phyloP scores from a whole-genome alignment of 2,113 vertebrate species.

The Rhabdomys dilectus region DNA sequence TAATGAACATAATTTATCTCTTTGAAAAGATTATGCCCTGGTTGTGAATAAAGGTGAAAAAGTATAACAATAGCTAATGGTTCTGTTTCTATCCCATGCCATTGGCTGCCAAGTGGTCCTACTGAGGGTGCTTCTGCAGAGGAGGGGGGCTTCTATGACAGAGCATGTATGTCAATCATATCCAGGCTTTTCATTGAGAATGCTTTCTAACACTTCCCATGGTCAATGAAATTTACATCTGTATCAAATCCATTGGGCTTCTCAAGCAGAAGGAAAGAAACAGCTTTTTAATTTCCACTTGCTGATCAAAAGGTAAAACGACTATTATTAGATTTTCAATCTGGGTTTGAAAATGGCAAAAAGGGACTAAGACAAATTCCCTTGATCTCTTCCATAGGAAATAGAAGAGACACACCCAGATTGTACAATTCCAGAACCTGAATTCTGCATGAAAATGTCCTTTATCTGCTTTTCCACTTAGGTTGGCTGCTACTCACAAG shows the following conservation, averaged over 20 bases:
- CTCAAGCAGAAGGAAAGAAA: conserved; percentile 38
- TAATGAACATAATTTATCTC: conserved; percentile 31
- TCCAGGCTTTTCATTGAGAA: background rate
- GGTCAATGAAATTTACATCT: conserved; percentile 20
- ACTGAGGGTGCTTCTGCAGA: conserved; percentile 31
- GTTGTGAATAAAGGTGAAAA: conserved; percentile 38
- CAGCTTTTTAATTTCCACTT: background rate
- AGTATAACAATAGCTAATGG: background rate
- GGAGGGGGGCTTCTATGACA: background rate
- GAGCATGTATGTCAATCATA: background rate
- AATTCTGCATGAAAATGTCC: background rate
- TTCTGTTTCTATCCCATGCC: background rate
- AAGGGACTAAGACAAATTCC: background rate
- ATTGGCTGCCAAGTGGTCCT: conserved; percentile 18
- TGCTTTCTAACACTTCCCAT: conserved; percentile 7
- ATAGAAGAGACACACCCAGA: background rate
- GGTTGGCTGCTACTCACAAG: background rate
- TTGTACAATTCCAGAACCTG: background rate
- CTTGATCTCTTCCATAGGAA: background rate
- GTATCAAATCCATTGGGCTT: conserved; percentile 39
- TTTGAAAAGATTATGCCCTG: conserved; percentile 50
- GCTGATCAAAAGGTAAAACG: conserved; percentile 20
- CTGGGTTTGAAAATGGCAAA: background rate
- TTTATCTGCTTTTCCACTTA: background rate
- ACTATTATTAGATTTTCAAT: conserved; percentile 3